Evolutionary conservation across 2,888 invertebrate species (phyloP).

Genomic region (Epistrophe grossulariae): DNA sequence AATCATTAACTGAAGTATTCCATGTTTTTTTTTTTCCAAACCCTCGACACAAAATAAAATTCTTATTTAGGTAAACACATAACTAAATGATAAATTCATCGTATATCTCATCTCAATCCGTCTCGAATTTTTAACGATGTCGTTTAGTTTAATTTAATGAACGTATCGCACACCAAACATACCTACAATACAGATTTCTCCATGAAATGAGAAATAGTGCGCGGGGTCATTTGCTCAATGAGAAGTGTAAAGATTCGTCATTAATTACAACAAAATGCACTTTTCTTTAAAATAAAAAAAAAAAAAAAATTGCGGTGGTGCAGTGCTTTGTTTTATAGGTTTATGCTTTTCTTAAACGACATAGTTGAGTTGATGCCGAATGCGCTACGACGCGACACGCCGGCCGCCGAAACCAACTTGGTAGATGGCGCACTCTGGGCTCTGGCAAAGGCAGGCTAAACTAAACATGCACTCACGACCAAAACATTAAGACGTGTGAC

Average conservation of each 20-base stretch:
- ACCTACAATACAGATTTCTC: no score
- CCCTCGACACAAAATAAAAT: not conserved
- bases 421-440: not conserved
- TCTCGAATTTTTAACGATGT: conserved; percentile 45
- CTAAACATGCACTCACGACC: conserved; percentile 58
- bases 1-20: not conserved
- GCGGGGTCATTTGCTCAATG: conserved; percentile 43
- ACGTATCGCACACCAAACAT: conserved; percentile 43
- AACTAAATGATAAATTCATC: not conserved
- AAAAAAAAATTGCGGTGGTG: not conserved
- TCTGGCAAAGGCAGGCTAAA: not conserved
- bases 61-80: not conserved
- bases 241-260: conserved; percentile 45
- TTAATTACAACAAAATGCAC: not conserved
- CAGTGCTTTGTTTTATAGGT: not conserved
- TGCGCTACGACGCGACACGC: not conserved
- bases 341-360: not conserved
- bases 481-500: conserved; percentile 71
- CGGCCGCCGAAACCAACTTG: not conserved
- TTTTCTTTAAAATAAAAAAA: not conserved
- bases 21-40: not conserved
- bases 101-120: not conserved
- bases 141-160: conserved; percentile 71
- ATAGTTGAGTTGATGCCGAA: not conserved
- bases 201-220: conserved; percentile 27